Percentiles rank a stretch among this genome's conserved stretches.
phyloP scores from a whole-genome alignment of 2,888 invertebrate species.

The Polydrusus cervinus region DNA sequence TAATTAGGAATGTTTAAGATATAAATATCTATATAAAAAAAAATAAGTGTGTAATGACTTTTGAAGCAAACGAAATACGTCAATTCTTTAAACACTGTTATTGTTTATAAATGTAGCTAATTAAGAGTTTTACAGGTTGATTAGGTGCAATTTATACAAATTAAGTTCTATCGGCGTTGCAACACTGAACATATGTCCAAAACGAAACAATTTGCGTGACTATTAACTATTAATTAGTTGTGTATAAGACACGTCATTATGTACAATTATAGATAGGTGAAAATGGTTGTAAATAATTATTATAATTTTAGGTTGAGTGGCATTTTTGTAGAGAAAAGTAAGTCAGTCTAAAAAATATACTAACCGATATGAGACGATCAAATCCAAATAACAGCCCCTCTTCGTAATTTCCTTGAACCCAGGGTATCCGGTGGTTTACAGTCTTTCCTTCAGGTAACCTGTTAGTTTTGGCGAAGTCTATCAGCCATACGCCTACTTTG shows the following conservation, averaged over 20 bases:
- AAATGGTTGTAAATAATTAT: slow-evolving; percentile 8
- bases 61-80: slow-evolving; percentile 6
- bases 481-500: slow-evolving; percentile 94
- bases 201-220: slow-evolving; percentile 30
- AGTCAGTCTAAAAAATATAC: slow-evolving; percentile 34
- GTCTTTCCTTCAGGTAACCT: slow-evolving; percentile 79
- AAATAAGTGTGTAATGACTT: not conserved
- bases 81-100: not conserved
- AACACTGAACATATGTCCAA: slow-evolving; percentile 14
- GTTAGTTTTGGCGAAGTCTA: slow-evolving; percentile 96
- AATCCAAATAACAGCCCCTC: slow-evolving; percentile 95
- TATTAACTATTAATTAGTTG: not conserved
- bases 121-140: slow-evolving; percentile 4
- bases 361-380: slow-evolving; percentile 90
- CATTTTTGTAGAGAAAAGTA: not conserved
- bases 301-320: slow-evolving; percentile 7
- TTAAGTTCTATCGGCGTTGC: slow-evolving; percentile 20
- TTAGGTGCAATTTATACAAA: slow-evolving; percentile 5
- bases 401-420: slow-evolving; percentile 96
- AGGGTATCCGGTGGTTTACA: slow-evolving; percentile 86
- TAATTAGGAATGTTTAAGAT: no score
- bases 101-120: slow-evolving; percentile 1
- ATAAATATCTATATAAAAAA: no score
- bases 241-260: not conserved
- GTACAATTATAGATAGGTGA: slow-evolving; percentile 1